These are phyloP conservation scores for Atopsyche davidsoni DNA, from an alignment of 1,140 invertebrate species.

Conservation along the genomic window DNA sequence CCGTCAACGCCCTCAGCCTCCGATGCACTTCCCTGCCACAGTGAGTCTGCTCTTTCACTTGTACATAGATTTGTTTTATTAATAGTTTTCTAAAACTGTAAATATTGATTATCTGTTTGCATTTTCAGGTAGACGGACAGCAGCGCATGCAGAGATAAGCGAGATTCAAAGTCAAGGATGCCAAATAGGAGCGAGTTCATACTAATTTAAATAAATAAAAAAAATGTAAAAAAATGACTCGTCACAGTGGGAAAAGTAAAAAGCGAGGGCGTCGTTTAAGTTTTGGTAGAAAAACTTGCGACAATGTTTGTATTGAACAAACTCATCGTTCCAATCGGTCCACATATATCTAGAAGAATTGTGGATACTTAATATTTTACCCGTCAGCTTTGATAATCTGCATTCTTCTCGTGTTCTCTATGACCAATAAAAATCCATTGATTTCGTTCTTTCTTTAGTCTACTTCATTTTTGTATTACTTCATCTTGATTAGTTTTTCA, in stretches of 20 bases:
- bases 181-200: conserved; percentile 26
- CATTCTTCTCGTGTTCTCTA: too few species aligned
- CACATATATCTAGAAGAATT: too few species aligned
- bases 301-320: too few species aligned
- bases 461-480: too few species aligned
- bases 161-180: conserved; percentile 15
- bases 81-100: neutral
- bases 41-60: conserved; percentile 4
- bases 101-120: neutral
- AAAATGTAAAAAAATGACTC: conserved; percentile 11
- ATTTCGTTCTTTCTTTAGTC: too few species aligned
- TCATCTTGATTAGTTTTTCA: too few species aligned
- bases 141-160: conserved; percentile 28
- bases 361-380: too few species aligned
- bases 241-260: neutral
- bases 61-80: neutral
- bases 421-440: too few species aligned
- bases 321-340: too few species aligned
- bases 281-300: too few species aligned
- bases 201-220: conserved; percentile 17
- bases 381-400: too few species aligned
- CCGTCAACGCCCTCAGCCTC: conserved; percentile 37
- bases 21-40: conserved; percentile 28
- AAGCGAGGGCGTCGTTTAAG: too few species aligned
- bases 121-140: conserved; percentile 27